Conservation (phyloP, 2,797 vertebrate genomes). For the Anguilla pacifica region DNA sequence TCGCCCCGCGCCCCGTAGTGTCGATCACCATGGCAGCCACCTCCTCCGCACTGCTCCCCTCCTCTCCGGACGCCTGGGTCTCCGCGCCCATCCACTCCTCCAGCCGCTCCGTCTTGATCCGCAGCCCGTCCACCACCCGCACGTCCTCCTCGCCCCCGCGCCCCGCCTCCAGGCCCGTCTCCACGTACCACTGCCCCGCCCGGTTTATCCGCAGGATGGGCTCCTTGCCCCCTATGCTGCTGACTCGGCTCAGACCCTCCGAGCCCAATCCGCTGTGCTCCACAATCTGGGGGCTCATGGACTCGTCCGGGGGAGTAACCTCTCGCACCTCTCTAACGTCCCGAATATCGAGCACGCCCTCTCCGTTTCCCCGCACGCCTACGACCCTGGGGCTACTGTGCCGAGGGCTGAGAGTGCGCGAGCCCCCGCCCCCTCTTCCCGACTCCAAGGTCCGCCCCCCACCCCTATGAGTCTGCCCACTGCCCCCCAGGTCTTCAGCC, state of each 20-base stretch:
- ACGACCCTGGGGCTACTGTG: slow-evolving; percentile 72
- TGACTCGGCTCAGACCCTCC: slow-evolving; percentile 70
- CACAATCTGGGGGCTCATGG: slow-evolving; percentile 85
- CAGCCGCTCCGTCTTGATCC: slow-evolving; percentile 91
- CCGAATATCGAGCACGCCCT: slow-evolving; percentile 35
- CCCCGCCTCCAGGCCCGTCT: slow-evolving; percentile 75
- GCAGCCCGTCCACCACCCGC: slow-evolving; percentile 53
- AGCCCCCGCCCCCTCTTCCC: slow-evolving; percentile 65
- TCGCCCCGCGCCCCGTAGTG: slow-evolving; percentile 83
- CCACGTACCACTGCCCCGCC: slow-evolving; percentile 96
- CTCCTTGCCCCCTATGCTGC: slow-evolving; percentile 71
- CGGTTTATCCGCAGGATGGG: slow-evolving; percentile 92
- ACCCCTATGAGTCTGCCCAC: slow-evolving; percentile 52
- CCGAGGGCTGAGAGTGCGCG: slow-evolving; percentile 73
- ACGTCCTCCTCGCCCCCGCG: slow-evolving; percentile 75
- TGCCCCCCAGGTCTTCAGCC: slow-evolving; percentile 75
- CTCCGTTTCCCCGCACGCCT: slow-evolving; percentile 70
- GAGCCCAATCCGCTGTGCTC: slow-evolving; percentile 81
- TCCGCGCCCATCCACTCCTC: slow-evolving; percentile 91
- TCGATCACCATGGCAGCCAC: slow-evolving; percentile 90
- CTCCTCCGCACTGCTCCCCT: slow-evolving; percentile 85
- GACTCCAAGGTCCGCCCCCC: slow-evolving; percentile 73
- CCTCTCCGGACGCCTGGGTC: slow-evolving; percentile 84
- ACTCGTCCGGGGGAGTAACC: slow-evolving; percentile 85
- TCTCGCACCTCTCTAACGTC: slow-evolving; percentile 78